Conservation (phyloP, 2,113 vertebrate genomes). For the Anser brachyrhynchus region DNA sequence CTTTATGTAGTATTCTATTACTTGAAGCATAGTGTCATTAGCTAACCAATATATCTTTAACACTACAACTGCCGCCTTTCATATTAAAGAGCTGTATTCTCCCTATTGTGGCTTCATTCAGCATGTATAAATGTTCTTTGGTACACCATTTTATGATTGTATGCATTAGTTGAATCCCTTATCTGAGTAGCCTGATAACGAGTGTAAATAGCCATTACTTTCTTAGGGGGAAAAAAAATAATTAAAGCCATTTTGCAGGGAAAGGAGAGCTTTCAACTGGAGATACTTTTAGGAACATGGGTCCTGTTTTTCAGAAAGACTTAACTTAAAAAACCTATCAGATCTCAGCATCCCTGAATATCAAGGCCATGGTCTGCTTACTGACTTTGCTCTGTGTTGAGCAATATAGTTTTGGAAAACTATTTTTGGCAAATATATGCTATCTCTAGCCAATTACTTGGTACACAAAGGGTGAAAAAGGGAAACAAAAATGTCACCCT, state of each 20-base stretch:
- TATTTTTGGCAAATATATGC: not conserved
- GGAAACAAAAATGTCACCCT: not conserved
- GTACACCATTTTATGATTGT: slow-evolving; percentile 32
- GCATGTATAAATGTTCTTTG: slow-evolving; percentile 18
- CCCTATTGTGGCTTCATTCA: not conserved
- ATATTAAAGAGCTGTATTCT: slow-evolving; percentile 3
- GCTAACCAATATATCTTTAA: not conserved
- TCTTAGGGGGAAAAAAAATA: not conserved
- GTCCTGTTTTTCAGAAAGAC: not conserved
- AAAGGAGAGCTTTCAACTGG: not conserved
- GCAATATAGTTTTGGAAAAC: not conserved
- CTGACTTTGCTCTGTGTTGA: not conserved
- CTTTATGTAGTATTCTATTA: not conserved
- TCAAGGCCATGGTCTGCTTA: not conserved
- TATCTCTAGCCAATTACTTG: not conserved
- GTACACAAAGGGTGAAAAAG: not conserved
- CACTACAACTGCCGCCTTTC: slow-evolving; percentile 16
- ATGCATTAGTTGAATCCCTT: slow-evolving; percentile 44
- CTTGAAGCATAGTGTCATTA: not conserved
- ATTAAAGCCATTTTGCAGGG: not conserved
- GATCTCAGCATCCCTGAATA: not conserved
- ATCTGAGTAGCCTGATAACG: slow-evolving; percentile 26
- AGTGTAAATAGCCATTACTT: slow-evolving; percentile 53
- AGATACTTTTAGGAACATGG: not conserved
- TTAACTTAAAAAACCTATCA: not conserved